Conservation (phyloP, 2,113 vertebrate species). For the Protobothrops mucrosquamatus region DNA sequence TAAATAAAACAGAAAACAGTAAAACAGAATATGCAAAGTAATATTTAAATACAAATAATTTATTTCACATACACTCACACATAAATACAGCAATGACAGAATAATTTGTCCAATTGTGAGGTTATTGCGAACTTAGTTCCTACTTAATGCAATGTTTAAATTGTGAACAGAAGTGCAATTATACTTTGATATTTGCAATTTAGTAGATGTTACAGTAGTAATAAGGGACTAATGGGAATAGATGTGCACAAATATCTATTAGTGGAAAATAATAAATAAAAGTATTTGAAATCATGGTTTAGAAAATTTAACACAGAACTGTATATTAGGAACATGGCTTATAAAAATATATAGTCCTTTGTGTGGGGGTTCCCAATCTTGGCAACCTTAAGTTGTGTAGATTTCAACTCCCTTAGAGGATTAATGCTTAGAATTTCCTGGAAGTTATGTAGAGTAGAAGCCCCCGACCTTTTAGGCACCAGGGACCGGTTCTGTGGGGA, state of each 20-base stretch:
- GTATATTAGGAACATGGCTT: neutral
- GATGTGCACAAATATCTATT: neutral
- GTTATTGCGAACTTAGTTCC: neutral
- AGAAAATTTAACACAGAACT: neutral
- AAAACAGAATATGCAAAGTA: neutral
- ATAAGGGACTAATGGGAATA: no score
- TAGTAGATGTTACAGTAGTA: neutral
- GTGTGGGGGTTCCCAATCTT: no score
- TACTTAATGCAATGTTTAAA: neutral
- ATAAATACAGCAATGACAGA: neutral
- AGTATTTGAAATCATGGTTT: neutral
- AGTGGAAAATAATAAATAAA: neutral
- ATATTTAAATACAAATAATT: neutral
- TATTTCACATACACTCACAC: neutral
- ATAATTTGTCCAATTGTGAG: neutral
- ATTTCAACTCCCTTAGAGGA: no score
- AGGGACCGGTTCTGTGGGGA: no score
- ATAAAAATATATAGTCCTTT: no score
- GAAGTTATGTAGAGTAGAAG: no score
- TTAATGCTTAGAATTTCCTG: no score
- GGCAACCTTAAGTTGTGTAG: no score
- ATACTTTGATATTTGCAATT: neutral
- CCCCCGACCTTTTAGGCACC: no score
- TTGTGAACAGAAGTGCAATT: neutral
- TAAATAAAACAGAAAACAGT: neutral